Evolutionary conservation across 92 coral and sea anemone genomes (phyloP).

Genomic region (Phenganax marumi): DNA sequence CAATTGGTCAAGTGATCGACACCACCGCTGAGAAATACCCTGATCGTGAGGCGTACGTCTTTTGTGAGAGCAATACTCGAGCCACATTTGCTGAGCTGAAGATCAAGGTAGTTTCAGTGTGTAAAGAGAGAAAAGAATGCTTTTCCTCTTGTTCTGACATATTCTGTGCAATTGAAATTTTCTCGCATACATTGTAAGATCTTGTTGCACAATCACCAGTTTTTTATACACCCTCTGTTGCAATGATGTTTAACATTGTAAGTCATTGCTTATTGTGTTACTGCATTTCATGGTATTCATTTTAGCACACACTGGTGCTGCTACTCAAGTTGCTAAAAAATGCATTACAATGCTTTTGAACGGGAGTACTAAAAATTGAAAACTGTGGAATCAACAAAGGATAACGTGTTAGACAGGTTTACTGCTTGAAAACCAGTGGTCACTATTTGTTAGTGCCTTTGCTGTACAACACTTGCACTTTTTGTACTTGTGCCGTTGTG

Average conservation of each 20-base stretch:
- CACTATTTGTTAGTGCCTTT: no score
- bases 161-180: background rate
- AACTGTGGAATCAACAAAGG: no score
- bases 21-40: constrained; percentile 74
- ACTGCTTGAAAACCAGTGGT: no score
- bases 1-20: constrained; percentile 82
- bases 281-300: background rate
- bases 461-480: no score
- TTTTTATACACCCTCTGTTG: no score
- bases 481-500: no score
- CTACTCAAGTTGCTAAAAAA: background rate
- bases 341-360: no score
- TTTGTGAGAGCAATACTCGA: constrained; percentile 78
- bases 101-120: constrained; percentile 64
- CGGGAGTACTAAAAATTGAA: no score
- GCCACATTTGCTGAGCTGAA: constrained; percentile 89
- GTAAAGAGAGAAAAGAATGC: background rate
- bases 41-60: constrained; percentile 92
- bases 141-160: background rate
- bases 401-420: no score
- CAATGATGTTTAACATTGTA: no score
- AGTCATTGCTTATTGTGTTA: no score
- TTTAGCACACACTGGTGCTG: background rate
- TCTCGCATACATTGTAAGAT: background rate
- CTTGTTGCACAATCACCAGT: no score